Percentiles rank a stretch among this genome's conserved stretches.
phyloP scores from a whole-genome alignment of 2,113 vertebrate species.

The Engystomops pustulosus region DNA sequence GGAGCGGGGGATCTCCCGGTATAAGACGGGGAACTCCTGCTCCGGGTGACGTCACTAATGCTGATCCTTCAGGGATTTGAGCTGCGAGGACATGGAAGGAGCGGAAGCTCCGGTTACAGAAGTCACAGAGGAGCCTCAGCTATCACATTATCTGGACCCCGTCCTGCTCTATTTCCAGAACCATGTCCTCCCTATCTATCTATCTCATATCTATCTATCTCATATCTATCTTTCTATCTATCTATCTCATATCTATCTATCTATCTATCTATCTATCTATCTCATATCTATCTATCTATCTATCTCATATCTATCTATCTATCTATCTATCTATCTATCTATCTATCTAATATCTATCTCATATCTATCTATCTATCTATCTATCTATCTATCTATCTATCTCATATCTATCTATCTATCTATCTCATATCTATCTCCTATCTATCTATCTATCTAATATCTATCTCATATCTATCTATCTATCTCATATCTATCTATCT shows the following conservation, averaged over 20 bases:
- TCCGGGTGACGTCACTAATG: slow-evolving; percentile 12
- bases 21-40: not conserved
- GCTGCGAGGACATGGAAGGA: not conserved
- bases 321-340: slow-evolving; percentile 12
- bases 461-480: slow-evolving; percentile 9
- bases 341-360: slow-evolving; percentile 1
- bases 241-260: not conserved
- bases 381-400: slow-evolving; percentile 1
- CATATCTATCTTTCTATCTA: not conserved
- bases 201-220: not conserved
- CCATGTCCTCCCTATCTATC: slow-evolving; percentile 4
- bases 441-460: not conserved
- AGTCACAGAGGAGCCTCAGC: not conserved
- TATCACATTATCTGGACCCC: not conserved
- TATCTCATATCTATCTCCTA: not conserved
- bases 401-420: not conserved
- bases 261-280: slow-evolving; percentile 4
- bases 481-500: not conserved
- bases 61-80: slow-evolving; percentile 7
- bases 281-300: slow-evolving; percentile 7
- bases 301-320: slow-evolving; percentile 8
- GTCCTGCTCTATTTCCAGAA: slow-evolving; percentile 26
- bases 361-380: not conserved
- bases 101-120: slow-evolving; percentile 14
- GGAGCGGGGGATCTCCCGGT: slow-evolving; percentile 15